phyloP scores from a whole-genome alignment of 1,140 invertebrate genomes.

The Harpegnathos saltator region DNA sequence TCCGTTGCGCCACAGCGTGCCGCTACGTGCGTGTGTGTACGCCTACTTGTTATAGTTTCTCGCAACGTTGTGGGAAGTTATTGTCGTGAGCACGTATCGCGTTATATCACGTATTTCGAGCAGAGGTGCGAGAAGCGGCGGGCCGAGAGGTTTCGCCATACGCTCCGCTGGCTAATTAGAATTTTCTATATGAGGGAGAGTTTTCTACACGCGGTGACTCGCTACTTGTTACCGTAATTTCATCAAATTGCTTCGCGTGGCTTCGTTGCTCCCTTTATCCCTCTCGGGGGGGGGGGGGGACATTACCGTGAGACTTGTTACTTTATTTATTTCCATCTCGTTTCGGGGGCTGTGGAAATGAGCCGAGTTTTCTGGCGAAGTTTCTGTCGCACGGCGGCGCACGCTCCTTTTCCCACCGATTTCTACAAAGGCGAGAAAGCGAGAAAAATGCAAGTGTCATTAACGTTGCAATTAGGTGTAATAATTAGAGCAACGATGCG shows the following conservation, averaged over 20 bases:
- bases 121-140: slow-evolving; percentile 46
- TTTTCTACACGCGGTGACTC: neutral
- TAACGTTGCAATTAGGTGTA: neutral
- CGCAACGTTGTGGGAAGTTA: slow-evolving; percentile 62
- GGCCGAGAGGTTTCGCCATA: slow-evolving; percentile 60
- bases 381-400: neutral
- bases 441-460: neutral
- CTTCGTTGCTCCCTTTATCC: too few species aligned
- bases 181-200: slow-evolving; percentile 29
- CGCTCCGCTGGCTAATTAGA: slow-evolving; percentile 54
- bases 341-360: neutral
- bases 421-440: neutral
- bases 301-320: too few species aligned
- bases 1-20: neutral
- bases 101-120: slow-evolving; percentile 26
- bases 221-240: slow-evolving; percentile 13
- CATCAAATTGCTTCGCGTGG: neutral
- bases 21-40: neutral
- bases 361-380: neutral
- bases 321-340: neutral
- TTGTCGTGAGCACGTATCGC: slow-evolving; percentile 12
- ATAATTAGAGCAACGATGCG: slow-evolving; percentile 11
- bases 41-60: slow-evolving; percentile 30
- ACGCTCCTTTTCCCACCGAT: neutral
- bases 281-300: too few species aligned